phyloP scores from a whole-genome alignment of 2,113 vertebrate genomes.

The Anser brachyrhynchus region DNA sequence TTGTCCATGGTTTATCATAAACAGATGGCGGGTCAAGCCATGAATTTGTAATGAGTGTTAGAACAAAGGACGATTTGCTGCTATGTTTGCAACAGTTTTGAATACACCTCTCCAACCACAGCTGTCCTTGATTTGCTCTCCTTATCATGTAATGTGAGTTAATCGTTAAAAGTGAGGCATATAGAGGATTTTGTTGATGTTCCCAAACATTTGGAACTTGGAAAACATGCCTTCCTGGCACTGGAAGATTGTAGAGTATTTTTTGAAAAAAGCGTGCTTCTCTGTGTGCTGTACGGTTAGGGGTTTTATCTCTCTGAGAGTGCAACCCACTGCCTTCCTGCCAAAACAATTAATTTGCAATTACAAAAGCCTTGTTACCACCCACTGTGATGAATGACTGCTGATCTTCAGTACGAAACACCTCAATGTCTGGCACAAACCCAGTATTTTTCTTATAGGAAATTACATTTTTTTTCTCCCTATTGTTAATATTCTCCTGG shows the following conservation, averaged over 20 bases:
- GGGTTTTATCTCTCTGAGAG: not conserved
- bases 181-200: constrained; percentile 31
- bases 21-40: constrained; percentile 28
- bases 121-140: constrained; percentile 56
- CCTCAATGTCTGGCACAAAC: constrained; percentile 36
- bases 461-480: not conserved
- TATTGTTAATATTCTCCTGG: not conserved
- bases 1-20: constrained; percentile 49
- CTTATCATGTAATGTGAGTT: constrained; percentile 53
- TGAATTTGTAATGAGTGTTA: constrained; percentile 52
- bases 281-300: not conserved
- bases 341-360: constrained; percentile 53
- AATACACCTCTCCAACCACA: constrained; percentile 52
- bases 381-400: constrained; percentile 21
- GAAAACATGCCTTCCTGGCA: constrained; percentile 33
- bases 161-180: constrained; percentile 28
- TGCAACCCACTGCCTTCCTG: not conserved
- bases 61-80: constrained; percentile 49
- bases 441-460: constrained; percentile 33
- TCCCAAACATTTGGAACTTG: constrained; percentile 21
- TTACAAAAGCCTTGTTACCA: constrained; percentile 37
- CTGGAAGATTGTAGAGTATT: not conserved
- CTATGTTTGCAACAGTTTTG: constrained; percentile 43
- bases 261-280: not conserved
- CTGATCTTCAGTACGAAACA: constrained; percentile 34